Percentiles rank a stretch among this genome's conserved stretches.
These are phyloP conservation scores for Sciaenops ocellatus DNA, from an alignment of 2,797 vertebrate species.

Conservation along the genomic window DNA sequence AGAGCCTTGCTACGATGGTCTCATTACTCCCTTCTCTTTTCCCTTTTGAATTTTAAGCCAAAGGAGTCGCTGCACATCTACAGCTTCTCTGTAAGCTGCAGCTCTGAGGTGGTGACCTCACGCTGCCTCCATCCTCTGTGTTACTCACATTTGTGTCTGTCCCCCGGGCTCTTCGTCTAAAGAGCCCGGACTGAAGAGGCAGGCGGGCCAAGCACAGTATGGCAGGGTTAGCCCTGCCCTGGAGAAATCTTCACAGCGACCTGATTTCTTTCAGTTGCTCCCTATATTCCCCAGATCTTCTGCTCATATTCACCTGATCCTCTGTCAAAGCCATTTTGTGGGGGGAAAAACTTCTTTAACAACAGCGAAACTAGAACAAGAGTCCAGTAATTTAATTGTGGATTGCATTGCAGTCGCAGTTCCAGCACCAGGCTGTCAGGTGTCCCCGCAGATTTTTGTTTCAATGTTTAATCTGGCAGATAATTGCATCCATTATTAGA, in stretches of 20 bases:
- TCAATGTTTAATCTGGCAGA: constrained; percentile 57
- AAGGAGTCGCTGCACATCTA: constrained; percentile 30
- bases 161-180: constrained; percentile 66
- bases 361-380: constrained; percentile 27
- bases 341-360: constrained; percentile 32
- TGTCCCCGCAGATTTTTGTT: constrained; percentile 33
- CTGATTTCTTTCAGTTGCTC: constrained; percentile 71
- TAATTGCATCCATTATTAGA: constrained; percentile 64
- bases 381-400: constrained; percentile 10
- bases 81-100: constrained; percentile 26
- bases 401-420: not conserved
- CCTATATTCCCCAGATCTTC: constrained; percentile 57
- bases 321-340: constrained; percentile 46
- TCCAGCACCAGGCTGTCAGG: not conserved
- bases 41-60: constrained; percentile 32
- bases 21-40: constrained; percentile 29
- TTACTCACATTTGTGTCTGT: constrained; percentile 73
- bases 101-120: constrained; percentile 50
- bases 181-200: constrained; percentile 66
- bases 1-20: constrained; percentile 1
- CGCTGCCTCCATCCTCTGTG: constrained; percentile 45
- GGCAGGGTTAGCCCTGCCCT: constrained; percentile 74
- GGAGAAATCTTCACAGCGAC: constrained; percentile 73
- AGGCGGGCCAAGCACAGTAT: constrained; percentile 63
- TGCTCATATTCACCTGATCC: constrained; percentile 65